phyloP scores from a whole-genome alignment of 1,140 invertebrate genomes.

The Ceratosolen solmsi region DNA sequence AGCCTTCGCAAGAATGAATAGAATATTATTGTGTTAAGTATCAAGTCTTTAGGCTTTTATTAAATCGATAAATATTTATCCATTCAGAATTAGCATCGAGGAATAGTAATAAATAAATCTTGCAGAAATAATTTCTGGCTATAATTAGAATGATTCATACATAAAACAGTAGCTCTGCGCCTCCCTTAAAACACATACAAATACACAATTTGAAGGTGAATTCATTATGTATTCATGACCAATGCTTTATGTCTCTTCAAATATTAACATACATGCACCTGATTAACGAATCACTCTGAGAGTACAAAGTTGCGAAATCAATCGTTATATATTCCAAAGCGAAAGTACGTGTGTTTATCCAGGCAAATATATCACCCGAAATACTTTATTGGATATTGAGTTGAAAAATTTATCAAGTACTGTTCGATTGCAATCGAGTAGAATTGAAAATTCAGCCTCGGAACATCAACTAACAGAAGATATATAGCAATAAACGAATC shows the following conservation, averaged over 20 bases:
- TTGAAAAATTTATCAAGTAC: too few species aligned
- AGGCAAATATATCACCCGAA: background rate
- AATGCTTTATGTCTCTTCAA: constrained; percentile 39
- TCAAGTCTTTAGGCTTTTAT: background rate
- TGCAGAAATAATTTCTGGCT: background rate
- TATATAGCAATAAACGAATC: too few species aligned
- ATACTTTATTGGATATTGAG: too few species aligned
- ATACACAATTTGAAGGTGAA: constrained; percentile 36
- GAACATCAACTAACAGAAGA: too few species aligned
- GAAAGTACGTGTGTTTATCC: background rate
- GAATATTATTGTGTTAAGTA: too few species aligned
- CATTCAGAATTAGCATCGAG: background rate
- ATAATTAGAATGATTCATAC: background rate
- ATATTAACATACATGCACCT: constrained; percentile 34
- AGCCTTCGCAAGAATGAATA: too few species aligned
- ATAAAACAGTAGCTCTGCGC: background rate
- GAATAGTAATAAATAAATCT: background rate
- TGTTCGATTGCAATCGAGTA: too few species aligned
- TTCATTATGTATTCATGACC: constrained; percentile 43
- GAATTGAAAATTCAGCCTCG: too few species aligned
- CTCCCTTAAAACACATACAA: constrained; percentile 29
- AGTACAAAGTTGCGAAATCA: constrained; percentile 41
- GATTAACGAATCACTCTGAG: constrained; percentile 50
- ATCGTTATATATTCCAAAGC: constrained; percentile 23
- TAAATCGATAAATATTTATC: background rate